Percentiles rank a stretch among this genome's conserved stretches.
These are phyloP conservation scores for Temnothorax unifasciatus DNA, from an alignment of 2,888 invertebrate genomes.

Conservation along the genomic window DNA sequence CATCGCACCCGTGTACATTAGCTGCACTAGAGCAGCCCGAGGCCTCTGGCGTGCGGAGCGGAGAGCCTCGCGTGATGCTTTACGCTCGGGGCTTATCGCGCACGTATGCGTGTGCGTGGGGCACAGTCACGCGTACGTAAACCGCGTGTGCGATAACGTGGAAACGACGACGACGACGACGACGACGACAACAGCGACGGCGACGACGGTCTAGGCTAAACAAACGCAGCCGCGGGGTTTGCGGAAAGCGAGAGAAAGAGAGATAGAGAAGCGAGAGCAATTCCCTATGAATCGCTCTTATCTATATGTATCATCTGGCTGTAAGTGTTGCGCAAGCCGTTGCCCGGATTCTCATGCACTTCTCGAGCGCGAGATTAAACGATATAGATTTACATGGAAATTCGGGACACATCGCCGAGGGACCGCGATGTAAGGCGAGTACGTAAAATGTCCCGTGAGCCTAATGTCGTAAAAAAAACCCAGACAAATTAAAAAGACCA, in stretches of 20 bases:
- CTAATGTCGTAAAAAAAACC: background rate
- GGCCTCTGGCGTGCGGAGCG: conserved; percentile 48
- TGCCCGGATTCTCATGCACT: conserved; percentile 28
- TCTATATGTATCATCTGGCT: conserved; percentile 51
- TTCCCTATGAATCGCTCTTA: conserved; percentile 46
- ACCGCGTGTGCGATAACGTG: conserved; percentile 6
- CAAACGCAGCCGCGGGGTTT: conserved; percentile 49
- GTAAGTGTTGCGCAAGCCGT: conserved; percentile 44
- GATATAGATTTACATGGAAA: conserved; percentile 15
- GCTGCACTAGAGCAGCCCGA: conserved; percentile 59
- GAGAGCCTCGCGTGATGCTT: conserved; percentile 46
- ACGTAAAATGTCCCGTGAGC: too few species aligned
- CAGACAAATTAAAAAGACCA: background rate
- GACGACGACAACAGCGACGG: background rate
- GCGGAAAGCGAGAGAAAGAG: background rate
- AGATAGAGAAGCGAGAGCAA: conserved; percentile 30
- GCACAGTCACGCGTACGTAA: background rate
- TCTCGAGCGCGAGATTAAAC: conserved; percentile 20
- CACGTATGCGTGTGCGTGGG: background rate
- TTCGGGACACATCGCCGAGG: background rate
- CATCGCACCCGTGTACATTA: conserved; percentile 66
- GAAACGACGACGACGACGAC: background rate
- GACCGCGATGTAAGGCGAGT: background rate
- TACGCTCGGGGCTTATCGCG: conserved; percentile 39
- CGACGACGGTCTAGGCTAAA: conserved; percentile 60